These are phyloP conservation scores for Serranus cabrilla DNA, from an alignment of 2,797 vertebrate genomes.

Conservation along the genomic window DNA sequence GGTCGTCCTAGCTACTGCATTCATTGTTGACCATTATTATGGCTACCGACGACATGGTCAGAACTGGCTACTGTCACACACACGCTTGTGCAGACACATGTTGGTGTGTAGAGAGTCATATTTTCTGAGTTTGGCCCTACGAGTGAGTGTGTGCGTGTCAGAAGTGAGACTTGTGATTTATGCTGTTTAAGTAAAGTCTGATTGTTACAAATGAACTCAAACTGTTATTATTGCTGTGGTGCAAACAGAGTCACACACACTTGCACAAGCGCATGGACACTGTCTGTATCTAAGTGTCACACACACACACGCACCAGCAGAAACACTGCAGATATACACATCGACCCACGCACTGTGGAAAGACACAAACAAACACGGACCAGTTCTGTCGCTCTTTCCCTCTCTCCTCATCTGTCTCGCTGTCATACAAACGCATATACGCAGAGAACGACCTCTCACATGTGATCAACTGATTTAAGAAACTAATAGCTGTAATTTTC, in stretches of 20 bases:
- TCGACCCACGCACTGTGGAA: neutral
- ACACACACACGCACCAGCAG: conserved; percentile 37
- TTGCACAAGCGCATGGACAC: conserved; percentile 34
- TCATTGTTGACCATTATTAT: conserved; percentile 73
- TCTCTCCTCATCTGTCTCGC: conserved; percentile 46
- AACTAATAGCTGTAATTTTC: neutral
- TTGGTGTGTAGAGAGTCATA: conserved; percentile 44
- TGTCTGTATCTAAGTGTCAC: conserved; percentile 30
- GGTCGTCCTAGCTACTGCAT: conserved; percentile 60
- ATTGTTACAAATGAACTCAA: conserved; percentile 85
- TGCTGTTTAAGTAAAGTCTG: conserved; percentile 83
- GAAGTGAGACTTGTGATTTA: conserved; percentile 75
- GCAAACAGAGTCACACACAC: conserved; percentile 59
- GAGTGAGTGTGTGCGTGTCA: conserved; percentile 41
- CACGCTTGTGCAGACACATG: conserved; percentile 31
- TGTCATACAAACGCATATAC: conserved; percentile 35
- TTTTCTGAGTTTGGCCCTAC: conserved; percentile 30
- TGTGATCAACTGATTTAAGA: conserved; percentile 16
- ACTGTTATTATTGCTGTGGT: conserved; percentile 69
- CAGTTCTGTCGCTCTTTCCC: conserved; percentile 31
- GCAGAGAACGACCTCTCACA: conserved; percentile 7
- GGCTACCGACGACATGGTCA: conserved; percentile 57
- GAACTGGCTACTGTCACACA: conserved; percentile 69
- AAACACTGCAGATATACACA: conserved; percentile 52
- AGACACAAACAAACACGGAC: conserved; percentile 61